Conservation (phyloP, 2,888 invertebrate genomes). For the Neoscelio sp. region DNA sequence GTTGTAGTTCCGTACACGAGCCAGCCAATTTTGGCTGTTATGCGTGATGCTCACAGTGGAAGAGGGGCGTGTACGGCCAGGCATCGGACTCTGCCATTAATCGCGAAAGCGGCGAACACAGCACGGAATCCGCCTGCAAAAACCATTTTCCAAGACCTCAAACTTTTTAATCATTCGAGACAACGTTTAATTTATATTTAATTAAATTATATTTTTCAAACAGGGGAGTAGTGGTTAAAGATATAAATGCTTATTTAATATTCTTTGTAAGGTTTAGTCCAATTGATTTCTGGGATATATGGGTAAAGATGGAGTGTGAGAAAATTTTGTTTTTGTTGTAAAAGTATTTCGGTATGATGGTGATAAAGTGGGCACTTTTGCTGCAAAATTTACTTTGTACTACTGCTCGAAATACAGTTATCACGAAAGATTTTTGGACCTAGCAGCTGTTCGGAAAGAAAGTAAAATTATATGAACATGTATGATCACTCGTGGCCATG, state of each 20-base stretch:
- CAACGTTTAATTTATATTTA: conserved; percentile 33
- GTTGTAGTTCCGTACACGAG: conserved; percentile 56
- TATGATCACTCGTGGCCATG: no score
- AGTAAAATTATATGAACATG: no score
- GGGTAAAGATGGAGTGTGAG: no score
- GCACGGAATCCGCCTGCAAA: conserved; percentile 15
- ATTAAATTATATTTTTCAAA: conserved; percentile 5
- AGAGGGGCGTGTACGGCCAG: conserved; percentile 62
- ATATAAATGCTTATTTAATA: neutral
- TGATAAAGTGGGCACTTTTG: no score
- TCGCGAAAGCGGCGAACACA: conserved; percentile 28
- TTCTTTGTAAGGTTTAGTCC: no score
- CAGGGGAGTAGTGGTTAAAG: conserved; percentile 1
- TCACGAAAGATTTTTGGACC: no score
- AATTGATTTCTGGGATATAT: no score
- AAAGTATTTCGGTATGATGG: no score
- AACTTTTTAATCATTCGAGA: conserved; percentile 31
- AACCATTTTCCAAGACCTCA: conserved; percentile 15
- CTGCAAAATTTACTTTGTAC: no score
- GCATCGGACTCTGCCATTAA: conserved; percentile 64
- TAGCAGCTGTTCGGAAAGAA: no score
- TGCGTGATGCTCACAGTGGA: conserved; percentile 61
- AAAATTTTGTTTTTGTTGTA: no score
- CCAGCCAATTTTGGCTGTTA: conserved; percentile 66
- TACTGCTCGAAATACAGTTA: no score